Base-by-base conservation (phyloP, 2,113 vertebrate genomes). In the Pungitius pungitius region DNA sequence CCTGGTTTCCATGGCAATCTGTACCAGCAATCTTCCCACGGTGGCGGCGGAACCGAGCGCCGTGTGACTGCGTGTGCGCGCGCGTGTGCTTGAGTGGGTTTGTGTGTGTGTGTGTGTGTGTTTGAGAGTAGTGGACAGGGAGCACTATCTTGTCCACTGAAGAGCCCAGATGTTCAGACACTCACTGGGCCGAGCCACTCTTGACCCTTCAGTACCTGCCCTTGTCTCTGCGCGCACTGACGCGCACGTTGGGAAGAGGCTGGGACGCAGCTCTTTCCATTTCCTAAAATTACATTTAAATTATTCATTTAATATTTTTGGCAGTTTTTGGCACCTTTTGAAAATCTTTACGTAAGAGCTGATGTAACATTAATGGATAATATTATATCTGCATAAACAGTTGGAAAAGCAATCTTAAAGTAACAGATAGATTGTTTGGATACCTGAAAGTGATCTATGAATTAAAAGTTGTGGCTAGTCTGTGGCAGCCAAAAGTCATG, bases 101-200 rank as follows among this genome's bases (percentile, higher is more conserved):
- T 73, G 80, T 64, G 61, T 37, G 55, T 68, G 62, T 33, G 18
- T 60, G 77, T 45, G 52, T 39, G 73, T 57, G 39, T 62, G 39
- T 66, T 67, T 54, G 63, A 27, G 5, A 17, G 14, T 17, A 13
- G 51, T 12, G 11, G 42, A 57, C 14, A 55, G 42, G 47, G 33
- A 56, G 67, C 1, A 63, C 72, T 89, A 89, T 87, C 88, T 85
- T 87, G 87, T 90, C 88, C 55, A 27, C 62, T 82, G 73, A 92
- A 91, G 89, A 90, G 83, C 71, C 79, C 83, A 89, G 89, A 90
- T 90, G 90, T 92, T 93, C 86, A 78, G 85, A 93, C 92, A 91
- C 91, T 93, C 92, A 85, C 73, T 88, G 74, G 69, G 40, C 63
- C 87, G 87, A 90, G 78, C 87, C 62, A 47, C 90, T 89, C 92